A percentile compares a stretch with the other conserved stretches of the same genome.
These are phyloP conservation scores for Poecilia wingei DNA, from an alignment of 2,797 vertebrate genomes.

Conservation along the genomic window DNA sequence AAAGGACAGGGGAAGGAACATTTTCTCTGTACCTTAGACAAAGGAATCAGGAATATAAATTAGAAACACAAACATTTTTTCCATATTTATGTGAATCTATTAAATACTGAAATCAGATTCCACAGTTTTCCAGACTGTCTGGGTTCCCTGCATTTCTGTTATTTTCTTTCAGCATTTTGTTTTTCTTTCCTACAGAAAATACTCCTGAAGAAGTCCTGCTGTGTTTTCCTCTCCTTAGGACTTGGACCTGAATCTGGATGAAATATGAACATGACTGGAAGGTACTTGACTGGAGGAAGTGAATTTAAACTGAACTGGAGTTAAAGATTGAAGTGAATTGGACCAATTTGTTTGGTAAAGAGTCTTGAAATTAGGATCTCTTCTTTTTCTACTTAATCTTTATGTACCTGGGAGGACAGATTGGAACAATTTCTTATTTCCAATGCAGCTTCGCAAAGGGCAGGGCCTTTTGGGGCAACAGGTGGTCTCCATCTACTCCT, in stretches of 20 bases:
- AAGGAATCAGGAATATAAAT: neutral
- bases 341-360: neutral
- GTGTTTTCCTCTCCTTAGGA: neutral
- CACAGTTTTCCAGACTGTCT: neutral
- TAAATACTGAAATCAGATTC: neutral
- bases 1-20: neutral
- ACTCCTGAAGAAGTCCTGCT: neutral
- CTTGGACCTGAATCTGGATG: neutral
- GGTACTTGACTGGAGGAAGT: neutral
- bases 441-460: neutral
- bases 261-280: neutral
- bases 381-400: neutral
- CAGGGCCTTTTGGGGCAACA: neutral
- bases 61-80: neutral
- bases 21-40: neutral
- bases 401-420: neutral
- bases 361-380: neutral
- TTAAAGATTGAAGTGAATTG: neutral
- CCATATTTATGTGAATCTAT: neutral
- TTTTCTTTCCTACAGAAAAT: no score
- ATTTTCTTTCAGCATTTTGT: neutral
- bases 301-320: neutral
- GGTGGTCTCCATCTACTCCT: neutral
- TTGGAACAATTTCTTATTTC: neutral
- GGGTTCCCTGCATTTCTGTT: neutral